phyloP scores from a whole-genome alignment of 2,797 vertebrate species.

The Muraenolepis orangiensis region DNA sequence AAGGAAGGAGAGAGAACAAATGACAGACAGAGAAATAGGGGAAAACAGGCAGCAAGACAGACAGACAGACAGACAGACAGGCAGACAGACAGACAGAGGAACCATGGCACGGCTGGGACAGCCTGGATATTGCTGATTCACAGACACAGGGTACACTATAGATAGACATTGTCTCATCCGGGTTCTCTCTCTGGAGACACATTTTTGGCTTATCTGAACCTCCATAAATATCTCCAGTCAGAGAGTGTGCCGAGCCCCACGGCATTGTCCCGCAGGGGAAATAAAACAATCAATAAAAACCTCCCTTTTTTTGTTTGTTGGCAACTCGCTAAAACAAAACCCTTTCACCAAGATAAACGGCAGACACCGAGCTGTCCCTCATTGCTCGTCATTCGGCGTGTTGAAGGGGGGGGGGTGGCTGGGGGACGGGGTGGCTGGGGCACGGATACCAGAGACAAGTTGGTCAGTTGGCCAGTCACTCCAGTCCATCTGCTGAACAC shows the following conservation, averaged over 20 bases:
- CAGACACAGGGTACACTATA: neutral
- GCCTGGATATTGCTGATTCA: neutral
- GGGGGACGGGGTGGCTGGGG: too few relatives aligned
- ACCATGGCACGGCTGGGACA: neutral
- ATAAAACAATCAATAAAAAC: slow-evolving; percentile 30
- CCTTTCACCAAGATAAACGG: slow-evolving; percentile 47
- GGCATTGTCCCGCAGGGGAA: slow-evolving; percentile 29
- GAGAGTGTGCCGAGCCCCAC: slow-evolving; percentile 17
- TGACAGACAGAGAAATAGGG: too few relatives aligned
- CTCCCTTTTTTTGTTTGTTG: too few relatives aligned
- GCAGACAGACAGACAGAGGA: neutral
- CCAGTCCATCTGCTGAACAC: neutral
- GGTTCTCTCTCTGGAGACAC: neutral
- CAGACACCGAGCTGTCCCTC: slow-evolving; percentile 22
- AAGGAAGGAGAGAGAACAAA: neutral
- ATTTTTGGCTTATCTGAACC: neutral
- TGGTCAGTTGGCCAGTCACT: neutral
- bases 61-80: too few relatives aligned
- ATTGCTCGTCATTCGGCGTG: slow-evolving; percentile 33
- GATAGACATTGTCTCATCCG: neutral
- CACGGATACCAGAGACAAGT: too few relatives aligned
- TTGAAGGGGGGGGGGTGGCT: slow-evolving; percentile 5
- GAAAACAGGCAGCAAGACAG: too few relatives aligned
- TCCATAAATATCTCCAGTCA: neutral
- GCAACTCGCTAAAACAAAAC: too few relatives aligned